phyloP scores from a whole-genome alignment of 2,113 vertebrate genomes.

The Circaetus gallicus region DNA sequence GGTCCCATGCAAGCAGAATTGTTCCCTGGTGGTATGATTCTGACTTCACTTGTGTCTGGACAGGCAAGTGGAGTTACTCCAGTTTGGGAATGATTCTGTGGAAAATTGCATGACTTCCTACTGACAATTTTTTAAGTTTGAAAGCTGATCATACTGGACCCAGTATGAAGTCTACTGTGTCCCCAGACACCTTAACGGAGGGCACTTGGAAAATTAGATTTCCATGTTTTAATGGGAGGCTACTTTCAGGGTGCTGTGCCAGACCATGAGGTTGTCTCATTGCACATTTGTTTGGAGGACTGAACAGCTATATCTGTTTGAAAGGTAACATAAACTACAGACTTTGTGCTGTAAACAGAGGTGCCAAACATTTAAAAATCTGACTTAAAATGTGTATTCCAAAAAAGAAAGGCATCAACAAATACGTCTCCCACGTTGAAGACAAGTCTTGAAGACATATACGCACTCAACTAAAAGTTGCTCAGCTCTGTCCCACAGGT shows the following conservation, averaged over 20 bases:
- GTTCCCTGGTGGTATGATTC: neutral
- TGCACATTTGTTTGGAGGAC: fast-evolving
- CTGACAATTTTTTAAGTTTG: neutral
- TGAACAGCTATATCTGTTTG: neutral
- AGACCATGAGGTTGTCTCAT: neutral
- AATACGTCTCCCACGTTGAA: neutral
- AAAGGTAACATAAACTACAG: neutral
- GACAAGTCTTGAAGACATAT: neutral
- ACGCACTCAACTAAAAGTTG: neutral
- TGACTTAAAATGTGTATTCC: neutral
- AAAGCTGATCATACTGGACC: neutral
- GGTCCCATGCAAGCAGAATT: neutral
- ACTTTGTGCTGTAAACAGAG: neutral
- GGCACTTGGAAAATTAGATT: neutral
- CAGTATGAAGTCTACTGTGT: neutral
- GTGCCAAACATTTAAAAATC: neutral
- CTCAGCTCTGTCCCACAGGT: neutral
- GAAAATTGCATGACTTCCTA: neutral
- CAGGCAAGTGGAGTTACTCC: neutral
- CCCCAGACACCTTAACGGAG: neutral
- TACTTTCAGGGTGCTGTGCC: neutral
- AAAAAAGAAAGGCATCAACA: neutral
- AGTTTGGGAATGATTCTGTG: neutral
- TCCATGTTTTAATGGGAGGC: neutral
- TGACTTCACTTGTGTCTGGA: neutral